phyloP scores from a whole-genome alignment of 2,888 invertebrate species.

The Calameuta idolon region DNA sequence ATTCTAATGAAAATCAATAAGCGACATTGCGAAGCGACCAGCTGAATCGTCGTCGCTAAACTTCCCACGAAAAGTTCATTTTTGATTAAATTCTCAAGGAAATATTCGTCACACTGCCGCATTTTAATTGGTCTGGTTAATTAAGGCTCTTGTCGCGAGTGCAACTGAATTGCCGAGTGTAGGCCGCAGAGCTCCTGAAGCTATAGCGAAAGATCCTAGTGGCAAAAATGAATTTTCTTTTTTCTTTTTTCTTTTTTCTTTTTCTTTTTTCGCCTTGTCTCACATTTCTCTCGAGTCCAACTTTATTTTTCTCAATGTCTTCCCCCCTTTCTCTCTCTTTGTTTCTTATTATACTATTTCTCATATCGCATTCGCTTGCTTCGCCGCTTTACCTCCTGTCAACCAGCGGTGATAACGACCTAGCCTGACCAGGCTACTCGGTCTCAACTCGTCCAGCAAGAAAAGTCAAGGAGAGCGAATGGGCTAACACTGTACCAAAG shows the following conservation, averaged over 20 bases:
- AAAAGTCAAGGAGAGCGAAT: conserved; percentile 28
- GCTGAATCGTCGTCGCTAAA: neutral
- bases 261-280: conserved; percentile 18
- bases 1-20: neutral
- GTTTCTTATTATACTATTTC: neutral
- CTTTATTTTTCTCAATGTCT: conserved; percentile 5
- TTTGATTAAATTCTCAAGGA: neutral
- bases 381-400: neutral
- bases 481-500: conserved; percentile 53
- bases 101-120: conserved; percentile 31
- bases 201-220: neutral
- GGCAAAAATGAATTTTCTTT: neutral
- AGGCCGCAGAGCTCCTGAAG: neutral
- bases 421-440: neutral
- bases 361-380: neutral
- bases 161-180: conserved; percentile 9
- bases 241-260: conserved; percentile 15
- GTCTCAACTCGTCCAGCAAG: neutral
- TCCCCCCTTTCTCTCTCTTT: neutral
- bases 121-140: conserved; percentile 46
- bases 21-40: neutral
- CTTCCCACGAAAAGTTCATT: neutral
- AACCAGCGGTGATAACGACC: neutral
- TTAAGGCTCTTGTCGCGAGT: conserved; percentile 36
- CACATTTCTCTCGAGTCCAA: conserved; percentile 6